Evolutionary conservation across 2,888 invertebrate genomes (phyloP), one percentile per base, ranked within the genome.

Genomic region (Nomada ferruginata): DNA sequence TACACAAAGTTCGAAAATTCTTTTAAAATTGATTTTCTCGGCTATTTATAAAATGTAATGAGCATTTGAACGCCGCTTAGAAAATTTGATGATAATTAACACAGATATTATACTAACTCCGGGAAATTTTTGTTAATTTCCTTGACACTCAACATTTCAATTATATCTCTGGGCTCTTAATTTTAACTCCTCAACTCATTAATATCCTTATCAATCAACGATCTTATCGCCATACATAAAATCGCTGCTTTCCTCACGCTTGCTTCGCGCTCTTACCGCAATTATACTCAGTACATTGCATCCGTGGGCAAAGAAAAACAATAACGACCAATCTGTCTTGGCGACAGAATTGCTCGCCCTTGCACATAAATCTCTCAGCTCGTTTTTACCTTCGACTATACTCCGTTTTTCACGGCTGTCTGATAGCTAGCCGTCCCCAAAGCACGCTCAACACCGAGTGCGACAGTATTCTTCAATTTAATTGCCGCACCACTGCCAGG

Each of bases 401-500:
- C 23, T 29, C 36, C 55, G n/a, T 68, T 76, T 76, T 74, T 63
- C 60, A 18, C 65, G 59, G n/a, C 13, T 18, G 70, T 63, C 52
- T 69, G 69, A 72, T 75, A 72, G 55, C 44, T 64, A 59, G 70
- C 70, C 76, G 76, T 76, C 73, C 66, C 70, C 63, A 74, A 79
- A 79, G 59, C 63, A 42, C 61, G 69, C 72, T 70, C 78, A n/a
- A 20, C 64, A 63, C 47, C 26, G 13, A 50, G 44, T 44, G 57
- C 74, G 66, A 70, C 77, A 53, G 72, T 79, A 72, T 79, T 82
- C 82, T 84, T 82, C 82, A 79, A 79, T 84, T 84, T 79, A 84
- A 84, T 84, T 82, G 79, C 79, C 66, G 15, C 52, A 60, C 26
- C 44, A 52, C 20, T n/a, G 55, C 15, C 55, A 52, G 42, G 55